Percentiles rank a stretch among this genome's conserved stretches.
These are phyloP conservation scores for Lanius ludovicianus DNA, from an alignment of 2,113 vertebrate genomes.

Conservation along the genomic window DNA sequence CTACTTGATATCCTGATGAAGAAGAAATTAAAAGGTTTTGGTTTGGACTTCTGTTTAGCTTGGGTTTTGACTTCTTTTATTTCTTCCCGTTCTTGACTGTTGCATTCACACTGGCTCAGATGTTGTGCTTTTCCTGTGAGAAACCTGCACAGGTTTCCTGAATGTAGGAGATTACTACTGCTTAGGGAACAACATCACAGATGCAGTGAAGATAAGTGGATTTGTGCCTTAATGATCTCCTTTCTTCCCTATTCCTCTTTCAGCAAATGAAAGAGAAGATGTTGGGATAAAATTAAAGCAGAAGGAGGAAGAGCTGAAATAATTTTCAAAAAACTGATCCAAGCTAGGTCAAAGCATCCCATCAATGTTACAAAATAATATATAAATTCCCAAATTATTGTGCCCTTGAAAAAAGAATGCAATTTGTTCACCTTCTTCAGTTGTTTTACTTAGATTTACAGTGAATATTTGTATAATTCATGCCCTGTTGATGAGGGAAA, in stretches of 20 bases:
- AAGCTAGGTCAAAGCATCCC: not conserved
- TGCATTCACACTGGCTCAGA: not conserved
- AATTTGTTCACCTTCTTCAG: not conserved
- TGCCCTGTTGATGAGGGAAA: not conserved
- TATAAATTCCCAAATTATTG: not conserved
- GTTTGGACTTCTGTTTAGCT: not conserved
- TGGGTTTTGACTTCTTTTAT: not conserved
- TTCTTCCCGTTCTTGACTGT: not conserved
- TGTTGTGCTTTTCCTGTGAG: not conserved
- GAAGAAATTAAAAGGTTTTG: not conserved
- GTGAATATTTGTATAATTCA: not conserved
- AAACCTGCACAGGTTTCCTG: not conserved
- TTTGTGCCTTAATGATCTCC: constrained; percentile 15
- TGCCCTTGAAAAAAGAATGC: not conserved
- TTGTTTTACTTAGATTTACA: not conserved
- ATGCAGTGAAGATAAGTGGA: constrained; percentile 17
- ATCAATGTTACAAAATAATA: not conserved
- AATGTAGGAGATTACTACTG: not conserved
- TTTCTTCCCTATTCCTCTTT: not conserved
- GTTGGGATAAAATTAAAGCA: not conserved
- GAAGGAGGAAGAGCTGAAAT: not conserved
- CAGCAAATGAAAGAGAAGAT: not conserved
- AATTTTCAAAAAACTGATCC: not conserved
- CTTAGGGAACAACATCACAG: not conserved
- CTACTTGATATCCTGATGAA: not conserved